Conservation (phyloP, 2,888 invertebrate genomes). For the Andrena chrysosceles region DNA sequence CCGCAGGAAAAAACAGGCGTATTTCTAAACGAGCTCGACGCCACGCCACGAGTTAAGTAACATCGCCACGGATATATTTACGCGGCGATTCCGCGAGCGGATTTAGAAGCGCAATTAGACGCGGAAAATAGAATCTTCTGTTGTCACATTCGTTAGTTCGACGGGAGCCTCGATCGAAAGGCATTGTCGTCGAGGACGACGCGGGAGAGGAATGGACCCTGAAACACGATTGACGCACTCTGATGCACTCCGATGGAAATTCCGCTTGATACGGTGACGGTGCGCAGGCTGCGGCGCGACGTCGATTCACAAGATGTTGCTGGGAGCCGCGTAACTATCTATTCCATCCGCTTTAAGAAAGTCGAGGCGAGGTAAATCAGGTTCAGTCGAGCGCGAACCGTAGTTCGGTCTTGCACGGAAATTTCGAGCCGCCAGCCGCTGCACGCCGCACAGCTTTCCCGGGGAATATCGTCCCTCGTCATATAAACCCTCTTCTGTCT, state of each 20-base stretch:
- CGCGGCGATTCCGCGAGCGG: not conserved
- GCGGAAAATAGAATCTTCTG: not conserved
- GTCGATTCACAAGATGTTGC: not conserved
- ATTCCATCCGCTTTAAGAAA: slow-evolving; percentile 72
- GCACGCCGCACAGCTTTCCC: not conserved
- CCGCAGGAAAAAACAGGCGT: not conserved
- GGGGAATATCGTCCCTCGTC: slow-evolving; percentile 43
- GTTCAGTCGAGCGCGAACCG: slow-evolving; percentile 59
- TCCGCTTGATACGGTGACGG: too few species aligned
- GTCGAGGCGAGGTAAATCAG: slow-evolving; percentile 60
- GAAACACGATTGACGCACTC: slow-evolving; percentile 29
- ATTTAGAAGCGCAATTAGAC: slow-evolving; percentile 1
- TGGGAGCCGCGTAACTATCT: slow-evolving; percentile 13
- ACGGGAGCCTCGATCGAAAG: not conserved
- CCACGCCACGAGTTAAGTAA: not conserved
- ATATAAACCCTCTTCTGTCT: slow-evolving; percentile 29
- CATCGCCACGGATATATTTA: not conserved
- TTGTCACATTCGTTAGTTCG: not conserved
- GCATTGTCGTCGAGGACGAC: not conserved
- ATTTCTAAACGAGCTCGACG: slow-evolving; percentile 14
- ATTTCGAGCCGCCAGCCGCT: slow-evolving; percentile 44
- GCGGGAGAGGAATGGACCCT: not conserved
- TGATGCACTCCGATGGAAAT: not conserved
- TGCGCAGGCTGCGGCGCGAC: not conserved
- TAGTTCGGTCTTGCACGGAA: slow-evolving; percentile 47